phyloP scores from a whole-genome alignment of 2,888 invertebrate genomes.

The Clistopyga incitator region DNA sequence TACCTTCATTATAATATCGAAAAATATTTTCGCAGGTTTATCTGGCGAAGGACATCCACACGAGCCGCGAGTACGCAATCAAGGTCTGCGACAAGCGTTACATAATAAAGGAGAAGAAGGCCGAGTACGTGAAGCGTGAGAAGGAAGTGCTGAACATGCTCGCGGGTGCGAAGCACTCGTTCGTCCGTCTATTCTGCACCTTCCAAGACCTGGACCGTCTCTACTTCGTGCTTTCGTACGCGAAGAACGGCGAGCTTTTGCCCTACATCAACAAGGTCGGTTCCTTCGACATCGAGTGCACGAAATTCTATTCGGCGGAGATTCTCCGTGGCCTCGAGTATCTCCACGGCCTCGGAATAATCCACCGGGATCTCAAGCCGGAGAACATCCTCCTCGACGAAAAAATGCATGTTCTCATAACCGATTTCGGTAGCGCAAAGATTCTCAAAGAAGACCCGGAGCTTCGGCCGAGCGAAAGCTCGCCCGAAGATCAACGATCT shows the following conservation, averaged over 20 bases:
- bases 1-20: neutral
- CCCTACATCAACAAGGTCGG: constrained; percentile 96
- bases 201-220: constrained; percentile 97
- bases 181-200: constrained; percentile 97
- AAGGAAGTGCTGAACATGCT: constrained; percentile 96
- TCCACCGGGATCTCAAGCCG: constrained; percentile 98
- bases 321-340: constrained; percentile 96
- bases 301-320: constrained; percentile 97
- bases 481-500: neutral
- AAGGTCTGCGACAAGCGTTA: constrained; percentile 99
- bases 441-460: constrained; percentile 86
- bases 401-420: constrained; percentile 97
- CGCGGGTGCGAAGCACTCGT: constrained; percentile 92
- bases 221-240: constrained; percentile 98
- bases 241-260: constrained; percentile 97
- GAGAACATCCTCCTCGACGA: constrained; percentile 98
- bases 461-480: constrained; percentile 59
- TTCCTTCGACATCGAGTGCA: constrained; percentile 94
- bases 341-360: constrained; percentile 94
- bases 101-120: constrained; percentile 96
- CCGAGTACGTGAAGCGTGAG: constrained; percentile 96
- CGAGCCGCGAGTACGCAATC: constrained; percentile 96
- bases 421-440: constrained; percentile 99
- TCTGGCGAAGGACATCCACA: constrained; percentile 95
- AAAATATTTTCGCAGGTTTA: constrained; percentile 88